Evolutionary conservation across 2,888 invertebrate genomes (phyloP).

Genomic region (Dryococelus australis): DNA sequence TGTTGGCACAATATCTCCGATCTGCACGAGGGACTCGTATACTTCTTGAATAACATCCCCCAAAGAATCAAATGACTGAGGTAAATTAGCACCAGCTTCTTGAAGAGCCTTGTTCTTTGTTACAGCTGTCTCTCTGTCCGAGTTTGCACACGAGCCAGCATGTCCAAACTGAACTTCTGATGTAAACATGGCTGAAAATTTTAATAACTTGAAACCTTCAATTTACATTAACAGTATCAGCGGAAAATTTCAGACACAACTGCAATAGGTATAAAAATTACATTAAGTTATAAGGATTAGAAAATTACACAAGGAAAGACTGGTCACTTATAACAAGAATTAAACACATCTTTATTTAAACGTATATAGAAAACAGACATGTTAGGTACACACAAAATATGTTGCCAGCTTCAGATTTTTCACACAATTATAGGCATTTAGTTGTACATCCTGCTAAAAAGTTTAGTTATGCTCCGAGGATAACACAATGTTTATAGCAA

Average conservation of each 20-base stretch:
- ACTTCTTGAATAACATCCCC: constrained; percentile 83
- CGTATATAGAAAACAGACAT: no score
- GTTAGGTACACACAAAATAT: no score
- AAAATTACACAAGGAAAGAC: no score
- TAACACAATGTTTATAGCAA: no score
- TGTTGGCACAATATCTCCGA: constrained; percentile 84
- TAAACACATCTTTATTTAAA: no score
- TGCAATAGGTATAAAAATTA: background rate
- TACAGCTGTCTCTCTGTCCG: constrained; percentile 89
- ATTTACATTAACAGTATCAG: background rate
- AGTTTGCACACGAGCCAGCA: constrained; percentile 98
- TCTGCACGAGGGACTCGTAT: constrained; percentile 77
- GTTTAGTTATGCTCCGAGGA: no score
- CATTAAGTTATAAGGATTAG: background rate
- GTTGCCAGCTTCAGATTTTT: no score
- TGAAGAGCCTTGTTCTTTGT: constrained; percentile 88
- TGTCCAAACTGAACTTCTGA: constrained; percentile 96
- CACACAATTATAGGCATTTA: no score
- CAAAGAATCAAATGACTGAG: constrained; percentile 88
- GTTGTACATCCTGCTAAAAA: no score
- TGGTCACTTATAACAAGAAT: no score
- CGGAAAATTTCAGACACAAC: background rate
- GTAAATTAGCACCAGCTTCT: constrained; percentile 88
- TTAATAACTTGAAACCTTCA: background rate
- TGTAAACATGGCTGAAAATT: constrained; percentile 72